Evolutionary conservation across 2,888 invertebrate species (phyloP), one percentile per base, ranked within the genome.

Genomic region (Lacanobia oleracea): DNA sequence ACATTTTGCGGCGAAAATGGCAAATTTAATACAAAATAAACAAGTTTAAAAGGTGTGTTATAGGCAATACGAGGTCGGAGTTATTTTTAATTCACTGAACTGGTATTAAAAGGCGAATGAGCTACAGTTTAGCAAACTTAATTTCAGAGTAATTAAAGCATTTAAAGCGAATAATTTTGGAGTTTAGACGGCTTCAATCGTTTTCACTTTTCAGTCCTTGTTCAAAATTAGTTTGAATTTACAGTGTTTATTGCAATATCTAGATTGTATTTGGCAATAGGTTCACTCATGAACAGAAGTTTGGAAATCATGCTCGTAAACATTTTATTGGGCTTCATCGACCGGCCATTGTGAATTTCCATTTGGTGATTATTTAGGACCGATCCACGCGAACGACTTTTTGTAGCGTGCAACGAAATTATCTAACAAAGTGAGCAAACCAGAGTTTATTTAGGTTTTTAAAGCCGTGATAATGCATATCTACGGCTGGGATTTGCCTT

Each of bases 301-400:
- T 92, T 88, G 88, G 87, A 88, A 91, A 91, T 89, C 84, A 75
- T 72, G 84, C 77, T 91, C 91, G 89, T 94, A 93, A 93, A 94
- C 77, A 89, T 91, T 93, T 93, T 92, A 93, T 91, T 85, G 88
- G 72, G 77, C 70, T 89, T 82, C 87, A 88, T 89, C 87, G 89
- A 87, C 86, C 83, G 21, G 69, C 84, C 83, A 88, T 89, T 88
- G 88, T 89, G 86, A 91, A 89, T 88, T 89, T 89, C 89, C 88
- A 90, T 89, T 89, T 82, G 81, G 79, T 82, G 78, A 87, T 86
- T 86, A 87, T 87, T 88, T 88, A 89, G 89, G 89, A 71, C 79
- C 72, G 75, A 67, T 82, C 71, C 82, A 87, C 82, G 86, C 77
- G 83, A 77, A 84, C 82, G 83, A 87, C 79, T 86, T 85, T 81